These are phyloP conservation scores for Yponomeuta malinellus DNA, from an alignment of 2,888 invertebrate genomes.

Conservation along the genomic window DNA sequence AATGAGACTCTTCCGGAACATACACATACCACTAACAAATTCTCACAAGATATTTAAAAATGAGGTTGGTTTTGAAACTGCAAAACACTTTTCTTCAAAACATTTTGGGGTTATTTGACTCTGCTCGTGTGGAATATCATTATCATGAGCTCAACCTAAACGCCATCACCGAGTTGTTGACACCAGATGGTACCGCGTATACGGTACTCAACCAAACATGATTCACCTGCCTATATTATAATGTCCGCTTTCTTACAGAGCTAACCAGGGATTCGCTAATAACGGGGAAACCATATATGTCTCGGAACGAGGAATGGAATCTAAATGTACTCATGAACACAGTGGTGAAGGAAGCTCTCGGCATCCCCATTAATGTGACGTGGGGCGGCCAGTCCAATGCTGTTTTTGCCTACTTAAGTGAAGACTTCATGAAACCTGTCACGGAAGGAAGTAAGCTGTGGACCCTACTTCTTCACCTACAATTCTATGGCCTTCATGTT, in stretches of 20 bases:
- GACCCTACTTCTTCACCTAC: background rate
- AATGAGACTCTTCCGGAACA: too few relatives aligned
- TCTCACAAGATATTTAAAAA: too few relatives aligned
- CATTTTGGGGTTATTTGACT: too few relatives aligned
- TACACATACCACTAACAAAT: too few relatives aligned
- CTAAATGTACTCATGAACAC: slow-evolving; percentile 81
- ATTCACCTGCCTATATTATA: too few relatives aligned
- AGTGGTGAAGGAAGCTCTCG: slow-evolving; percentile 78
- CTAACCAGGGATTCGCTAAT: slow-evolving; percentile 49
- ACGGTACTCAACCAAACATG: too few relatives aligned
- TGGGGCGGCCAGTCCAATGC: slow-evolving; percentile 79
- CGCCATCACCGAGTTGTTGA: too few relatives aligned
- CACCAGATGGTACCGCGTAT: too few relatives aligned
- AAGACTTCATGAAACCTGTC: slow-evolving; percentile 89
- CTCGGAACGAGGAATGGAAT: slow-evolving; percentile 34
- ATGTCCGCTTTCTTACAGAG: slow-evolving; percentile 34
- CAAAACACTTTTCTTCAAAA: too few relatives aligned
- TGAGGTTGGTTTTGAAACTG: too few relatives aligned
- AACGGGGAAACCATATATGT: slow-evolving; percentile 34
- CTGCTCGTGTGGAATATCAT: too few relatives aligned
- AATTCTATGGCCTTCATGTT: background rate
- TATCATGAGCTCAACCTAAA: too few relatives aligned
- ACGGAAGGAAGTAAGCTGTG: slow-evolving; percentile 63
- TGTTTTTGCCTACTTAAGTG: slow-evolving; percentile 77
- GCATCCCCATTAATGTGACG: slow-evolving; percentile 76